phyloP scores from a whole-genome alignment of 1,140 invertebrate species.

The Drosophila murphyi region DNA sequence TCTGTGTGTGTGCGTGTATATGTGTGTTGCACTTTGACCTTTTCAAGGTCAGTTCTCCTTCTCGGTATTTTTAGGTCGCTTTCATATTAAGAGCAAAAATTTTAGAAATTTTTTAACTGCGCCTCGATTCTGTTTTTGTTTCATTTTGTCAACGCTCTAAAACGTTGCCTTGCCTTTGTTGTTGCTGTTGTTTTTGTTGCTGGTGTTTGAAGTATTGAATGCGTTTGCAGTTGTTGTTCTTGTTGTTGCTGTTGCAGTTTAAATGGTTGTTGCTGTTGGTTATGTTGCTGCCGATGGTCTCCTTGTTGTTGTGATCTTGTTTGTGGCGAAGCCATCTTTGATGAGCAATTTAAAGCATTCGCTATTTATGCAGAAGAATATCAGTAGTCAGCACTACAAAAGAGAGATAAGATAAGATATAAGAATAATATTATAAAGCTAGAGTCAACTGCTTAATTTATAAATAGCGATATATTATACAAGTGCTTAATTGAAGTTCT shows the following conservation, averaged over 20 bases:
- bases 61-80: conserved; percentile 41
- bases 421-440: no score
- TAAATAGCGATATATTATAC: background rate
- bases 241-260: conserved; percentile 21
- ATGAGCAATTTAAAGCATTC: conserved; percentile 10
- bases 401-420: background rate
- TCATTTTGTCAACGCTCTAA: conserved; percentile 60
- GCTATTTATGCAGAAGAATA: conserved; percentile 23
- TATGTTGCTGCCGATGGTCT: conserved; percentile 18
- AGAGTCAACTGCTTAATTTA: background rate
- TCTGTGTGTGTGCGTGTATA: conserved; percentile 38
- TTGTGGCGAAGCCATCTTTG: conserved; percentile 57
- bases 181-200: conserved; percentile 30
- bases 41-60: conserved; percentile 30
- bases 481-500: no score
- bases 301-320: conserved; percentile 10
- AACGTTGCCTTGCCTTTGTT: conserved; percentile 53
- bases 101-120: conserved; percentile 53
- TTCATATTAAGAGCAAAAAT: conserved; percentile 47
- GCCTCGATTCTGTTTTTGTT: conserved; percentile 61
- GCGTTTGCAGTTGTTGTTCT: conserved; percentile 1
- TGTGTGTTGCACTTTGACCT: conserved; percentile 50
- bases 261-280: conserved; percentile 24
- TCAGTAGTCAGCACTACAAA: conserved; percentile 46
- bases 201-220: conserved; percentile 12